These are phyloP conservation scores for Stenolophus ochropezus DNA, from an alignment of 2,888 invertebrate genomes.

Conservation along the genomic window DNA sequence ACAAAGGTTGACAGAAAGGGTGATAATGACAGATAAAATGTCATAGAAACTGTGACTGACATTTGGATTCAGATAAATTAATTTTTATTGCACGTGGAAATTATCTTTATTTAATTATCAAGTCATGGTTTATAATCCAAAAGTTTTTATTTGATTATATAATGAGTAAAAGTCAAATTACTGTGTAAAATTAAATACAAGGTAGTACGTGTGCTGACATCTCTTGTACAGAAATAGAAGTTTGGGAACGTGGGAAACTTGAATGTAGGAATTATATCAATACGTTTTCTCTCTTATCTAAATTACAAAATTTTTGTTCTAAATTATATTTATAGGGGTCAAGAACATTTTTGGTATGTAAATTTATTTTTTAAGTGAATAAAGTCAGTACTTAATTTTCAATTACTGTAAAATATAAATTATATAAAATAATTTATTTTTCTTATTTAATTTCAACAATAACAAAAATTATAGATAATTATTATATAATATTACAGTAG, in stretches of 20 bases:
- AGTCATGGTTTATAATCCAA: background rate
- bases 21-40: constrained; percentile 37
- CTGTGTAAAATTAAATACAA: background rate
- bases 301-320: too few species aligned
- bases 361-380: too few species aligned
- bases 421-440: too few species aligned
- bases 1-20: constrained; percentile 34
- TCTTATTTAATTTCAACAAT: too few species aligned
- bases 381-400: too few species aligned
- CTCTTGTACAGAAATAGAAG: background rate
- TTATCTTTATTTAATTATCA: constrained; percentile 11
- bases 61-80: background rate
- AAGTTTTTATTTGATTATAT: background rate
- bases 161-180: background rate
- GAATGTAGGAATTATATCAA: too few species aligned
- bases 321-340: too few species aligned
- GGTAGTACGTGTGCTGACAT: background rate
- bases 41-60: constrained; percentile 29
- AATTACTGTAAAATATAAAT: too few species aligned
- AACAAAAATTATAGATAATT: too few species aligned
- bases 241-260: background rate
- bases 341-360: too few species aligned
- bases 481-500: too few species aligned
- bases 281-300: too few species aligned
- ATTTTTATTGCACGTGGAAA: constrained; percentile 1